Evolutionary conservation across 2,797 vertebrate genomes (phyloP).

Genomic region (Alcedo quadribrachys): DNA sequence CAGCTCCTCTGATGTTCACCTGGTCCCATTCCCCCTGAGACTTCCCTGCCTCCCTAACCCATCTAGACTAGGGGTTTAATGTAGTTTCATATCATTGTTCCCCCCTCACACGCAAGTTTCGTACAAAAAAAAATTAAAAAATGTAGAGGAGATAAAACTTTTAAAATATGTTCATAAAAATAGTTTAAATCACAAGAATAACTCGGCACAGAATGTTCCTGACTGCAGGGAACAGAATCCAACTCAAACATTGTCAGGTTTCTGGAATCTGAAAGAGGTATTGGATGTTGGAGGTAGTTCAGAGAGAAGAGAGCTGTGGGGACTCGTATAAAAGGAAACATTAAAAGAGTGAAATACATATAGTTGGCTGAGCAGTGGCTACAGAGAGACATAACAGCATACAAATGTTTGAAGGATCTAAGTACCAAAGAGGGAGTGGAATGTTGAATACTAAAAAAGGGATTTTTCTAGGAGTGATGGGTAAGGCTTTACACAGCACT

Average conservation of each 20-base stretch:
- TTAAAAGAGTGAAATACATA: neutral
- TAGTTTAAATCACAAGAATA: conserved; percentile 5
- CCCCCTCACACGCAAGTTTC: neutral
- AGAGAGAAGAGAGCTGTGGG: conserved; percentile 10
- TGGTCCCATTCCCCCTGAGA: neutral
- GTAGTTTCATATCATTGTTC: neutral
- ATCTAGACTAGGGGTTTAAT: neutral
- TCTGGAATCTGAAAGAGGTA: conserved; percentile 5
- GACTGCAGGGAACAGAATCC: neutral
- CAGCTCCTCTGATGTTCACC: neutral
- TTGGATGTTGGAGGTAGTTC: neutral
- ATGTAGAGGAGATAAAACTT: neutral
- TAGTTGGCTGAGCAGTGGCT: neutral
- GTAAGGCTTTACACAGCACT: neutral
- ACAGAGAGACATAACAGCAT: neutral
- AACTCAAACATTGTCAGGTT: neutral
- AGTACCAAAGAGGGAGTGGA: neutral
- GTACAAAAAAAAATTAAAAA: neutral
- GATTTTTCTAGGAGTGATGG: neutral
- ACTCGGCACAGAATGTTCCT: conserved; percentile 23
- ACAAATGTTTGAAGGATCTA: neutral
- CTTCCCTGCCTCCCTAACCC: neutral
- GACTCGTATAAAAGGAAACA: neutral
- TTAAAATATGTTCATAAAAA: neutral
- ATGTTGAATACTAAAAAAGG: neutral